These are phyloP conservation scores for Pipistrellus kuhlii DNA, from an alignment of 2,797 vertebrate species.

Conservation along the genomic window DNA sequence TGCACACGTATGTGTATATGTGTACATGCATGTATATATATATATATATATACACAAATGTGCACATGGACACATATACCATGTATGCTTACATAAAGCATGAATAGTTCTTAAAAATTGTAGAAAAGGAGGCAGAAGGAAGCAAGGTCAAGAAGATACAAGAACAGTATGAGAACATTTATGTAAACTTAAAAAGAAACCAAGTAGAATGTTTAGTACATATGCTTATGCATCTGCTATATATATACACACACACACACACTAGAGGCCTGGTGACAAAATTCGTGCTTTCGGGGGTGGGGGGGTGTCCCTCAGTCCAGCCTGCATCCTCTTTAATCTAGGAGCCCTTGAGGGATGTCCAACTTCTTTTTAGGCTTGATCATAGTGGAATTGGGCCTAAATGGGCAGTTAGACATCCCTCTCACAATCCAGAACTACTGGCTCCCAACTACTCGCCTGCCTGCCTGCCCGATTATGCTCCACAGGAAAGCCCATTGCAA, in stretches of 20 bases:
- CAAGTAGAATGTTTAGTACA: not conserved
- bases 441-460: no score
- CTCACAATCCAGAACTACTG: no score
- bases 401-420: no score
- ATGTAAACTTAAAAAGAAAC: not conserved
- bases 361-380: no score
- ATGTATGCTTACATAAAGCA: not conserved
- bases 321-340: no score
- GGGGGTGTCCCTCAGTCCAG: no score
- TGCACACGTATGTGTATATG: not conserved
- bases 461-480: not conserved
- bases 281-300: no score
- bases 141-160: not conserved
- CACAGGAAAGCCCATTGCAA: not conserved
- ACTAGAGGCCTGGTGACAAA: no score
- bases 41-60: not conserved
- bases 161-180: not conserved
- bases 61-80: not conserved
- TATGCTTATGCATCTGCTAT: conserved; percentile 25
- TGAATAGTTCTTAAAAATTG: not conserved
- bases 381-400: no score
- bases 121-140: not conserved
- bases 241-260: no score
- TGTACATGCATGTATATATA: not conserved
- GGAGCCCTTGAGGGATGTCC: no score